phyloP scores from a whole-genome alignment of 2,797 vertebrate genomes.

The Anomalospiza imberbis region DNA sequence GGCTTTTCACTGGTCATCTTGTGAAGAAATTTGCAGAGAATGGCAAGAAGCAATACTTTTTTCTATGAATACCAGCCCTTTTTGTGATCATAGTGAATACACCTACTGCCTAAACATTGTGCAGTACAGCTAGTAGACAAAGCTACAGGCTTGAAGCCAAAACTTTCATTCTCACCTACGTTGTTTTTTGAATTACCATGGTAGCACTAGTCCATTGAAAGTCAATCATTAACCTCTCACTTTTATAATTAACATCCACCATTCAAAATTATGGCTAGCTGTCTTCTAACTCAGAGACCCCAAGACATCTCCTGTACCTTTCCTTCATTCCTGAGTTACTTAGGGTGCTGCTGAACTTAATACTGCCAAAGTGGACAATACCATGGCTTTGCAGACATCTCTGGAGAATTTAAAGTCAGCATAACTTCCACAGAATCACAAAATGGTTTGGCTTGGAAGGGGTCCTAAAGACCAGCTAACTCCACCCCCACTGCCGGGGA shows the following conservation, averaged over 20 bases:
- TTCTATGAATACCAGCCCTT: neutral
- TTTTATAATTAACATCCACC: neutral
- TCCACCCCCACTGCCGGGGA: neutral
- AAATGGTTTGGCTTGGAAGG: neutral
- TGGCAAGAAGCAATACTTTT: neutral
- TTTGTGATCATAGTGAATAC: neutral
- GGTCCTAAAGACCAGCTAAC: neutral
- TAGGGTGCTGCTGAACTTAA: neutral
- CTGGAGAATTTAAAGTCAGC: neutral
- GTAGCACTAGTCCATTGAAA: neutral
- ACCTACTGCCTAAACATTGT: fast-evolving
- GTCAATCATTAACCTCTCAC: neutral
- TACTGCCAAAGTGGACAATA: neutral
- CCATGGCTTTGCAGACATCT: neutral
- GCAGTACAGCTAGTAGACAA: neutral
- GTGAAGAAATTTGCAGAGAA: neutral
- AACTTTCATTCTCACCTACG: neutral
- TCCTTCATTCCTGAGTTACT: neutral
- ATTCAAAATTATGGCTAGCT: neutral
- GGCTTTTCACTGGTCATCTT: neutral
- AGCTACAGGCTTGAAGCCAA: neutral
- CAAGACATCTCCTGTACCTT: neutral
- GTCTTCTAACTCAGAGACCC: neutral
- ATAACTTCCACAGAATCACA: neutral
- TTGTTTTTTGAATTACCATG: neutral